Evolutionary conservation across 2,797 vertebrate species (phyloP).

Genomic region (Cheirogaleus major): DNA sequence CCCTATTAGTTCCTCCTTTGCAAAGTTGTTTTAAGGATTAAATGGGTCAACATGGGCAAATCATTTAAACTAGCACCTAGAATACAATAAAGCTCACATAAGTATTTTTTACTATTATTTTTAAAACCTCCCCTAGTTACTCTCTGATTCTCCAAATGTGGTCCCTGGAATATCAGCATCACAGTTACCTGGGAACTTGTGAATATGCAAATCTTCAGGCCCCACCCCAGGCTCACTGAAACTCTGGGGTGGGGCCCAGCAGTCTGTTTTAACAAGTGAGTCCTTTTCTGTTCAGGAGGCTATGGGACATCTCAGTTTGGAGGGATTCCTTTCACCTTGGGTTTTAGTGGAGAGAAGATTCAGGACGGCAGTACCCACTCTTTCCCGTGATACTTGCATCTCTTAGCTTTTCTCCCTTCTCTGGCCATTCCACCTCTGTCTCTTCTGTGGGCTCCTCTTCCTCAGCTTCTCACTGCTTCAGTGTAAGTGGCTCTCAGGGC

Average conservation of each 20-base stretch:
- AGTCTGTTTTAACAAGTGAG: neutral
- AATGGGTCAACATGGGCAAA: neutral
- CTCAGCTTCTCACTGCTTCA: neutral
- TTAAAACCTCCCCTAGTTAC: neutral
- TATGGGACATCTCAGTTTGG: neutral
- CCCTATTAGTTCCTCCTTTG: neutral
- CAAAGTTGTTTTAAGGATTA: neutral
- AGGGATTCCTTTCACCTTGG: neutral
- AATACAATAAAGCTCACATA: neutral
- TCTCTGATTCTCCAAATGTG: neutral
- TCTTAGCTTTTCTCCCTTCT: neutral
- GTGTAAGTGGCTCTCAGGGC: neutral
- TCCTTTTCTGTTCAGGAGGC: neutral
- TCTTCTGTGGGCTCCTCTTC: neutral
- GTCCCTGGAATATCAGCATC: neutral
- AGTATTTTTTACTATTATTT: neutral
- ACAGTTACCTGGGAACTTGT: neutral
- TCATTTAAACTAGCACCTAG: neutral
- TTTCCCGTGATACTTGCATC: neutral
- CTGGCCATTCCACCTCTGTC: neutral
- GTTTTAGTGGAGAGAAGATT: neutral
- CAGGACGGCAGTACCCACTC: accelerated
- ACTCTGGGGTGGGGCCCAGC: neutral
- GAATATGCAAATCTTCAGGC: neutral
- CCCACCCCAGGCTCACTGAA: neutral